Evolutionary conservation across 2,888 invertebrate species (phyloP), one percentile per base, ranked within the genome.

Genomic region (Proisotoma minuta): DNA sequence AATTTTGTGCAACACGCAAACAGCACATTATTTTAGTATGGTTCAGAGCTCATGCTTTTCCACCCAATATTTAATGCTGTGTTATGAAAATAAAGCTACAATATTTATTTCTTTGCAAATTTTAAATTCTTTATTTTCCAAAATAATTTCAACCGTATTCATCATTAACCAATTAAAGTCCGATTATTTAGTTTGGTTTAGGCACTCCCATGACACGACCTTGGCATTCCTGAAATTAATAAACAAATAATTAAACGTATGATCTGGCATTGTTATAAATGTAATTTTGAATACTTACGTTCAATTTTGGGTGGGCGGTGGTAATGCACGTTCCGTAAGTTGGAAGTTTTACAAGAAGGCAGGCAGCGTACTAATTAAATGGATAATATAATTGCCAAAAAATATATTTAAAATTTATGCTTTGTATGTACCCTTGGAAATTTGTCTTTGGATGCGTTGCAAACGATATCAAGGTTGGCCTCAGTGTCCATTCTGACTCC

Each of bases 401-500:
- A n/a, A 15, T 34, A 34, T 34, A 10, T 34, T 15, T 15, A 34
- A 34, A 34, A 34, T 15, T 34, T 34, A 8, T 34, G 34, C 15
- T 10, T 8, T 34, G 8, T 10, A 8, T 34, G 34, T 34, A 34
- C 34, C 28, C 2, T 24, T 26, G 57, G 57, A 47, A 57, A 57
- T 48, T 26, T 48, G 20, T 26, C 20, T 1, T n/a, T n/a, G 15
- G 47, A 18, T 4, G 48, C 57, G 24, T 40, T 43, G 57, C 57
- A 57, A 47, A 57, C 57, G 1, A 4, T 8, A 20, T 57, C 57
- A 20, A 57, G 23, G 22, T 57, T 10, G n/a, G 24, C 20, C 26
- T 48, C 48, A n/a, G 47, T 27, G 28, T 57, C 57, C 57, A 57
- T 57, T 1, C 8, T 10, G 3, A 57, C 57, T 48, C 20, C 20